These are phyloP conservation scores for Zaprionus camerounensis DNA, from an alignment of 1,140 invertebrate genomes.

Conservation along the genomic window DNA sequence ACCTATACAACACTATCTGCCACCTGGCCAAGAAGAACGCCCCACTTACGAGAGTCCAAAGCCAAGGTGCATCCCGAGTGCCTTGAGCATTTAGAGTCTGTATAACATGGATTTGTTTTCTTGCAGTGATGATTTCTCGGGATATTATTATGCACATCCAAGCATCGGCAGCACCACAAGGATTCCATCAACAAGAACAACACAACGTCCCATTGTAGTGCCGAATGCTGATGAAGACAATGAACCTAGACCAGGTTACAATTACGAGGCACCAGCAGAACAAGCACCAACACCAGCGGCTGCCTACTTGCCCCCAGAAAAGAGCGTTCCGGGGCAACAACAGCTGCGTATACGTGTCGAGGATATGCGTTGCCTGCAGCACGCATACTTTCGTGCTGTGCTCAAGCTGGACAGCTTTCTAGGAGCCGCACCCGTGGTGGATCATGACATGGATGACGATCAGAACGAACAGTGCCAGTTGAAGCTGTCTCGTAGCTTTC, in stretches of 20 bases:
- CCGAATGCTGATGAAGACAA: slow-evolving; percentile 58
- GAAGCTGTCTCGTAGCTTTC: slow-evolving; percentile 61
- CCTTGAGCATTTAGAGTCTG: background rate
- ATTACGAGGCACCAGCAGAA: slow-evolving; percentile 63
- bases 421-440: slow-evolving; percentile 64
- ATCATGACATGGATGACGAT: slow-evolving; percentile 61
- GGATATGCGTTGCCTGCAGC: slow-evolving; percentile 79
- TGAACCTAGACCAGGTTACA: slow-evolving; percentile 55
- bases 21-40: slow-evolving; percentile 58
- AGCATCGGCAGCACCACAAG: slow-evolving; percentile 38
- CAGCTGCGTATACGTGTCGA: slow-evolving; percentile 68
- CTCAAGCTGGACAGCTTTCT: slow-evolving; percentile 78
- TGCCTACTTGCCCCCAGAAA: slow-evolving; percentile 59
- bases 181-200: slow-evolving; percentile 29
- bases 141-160: slow-evolving; percentile 63
- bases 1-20: slow-evolving; percentile 71
- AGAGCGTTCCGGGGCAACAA: slow-evolving; percentile 29
- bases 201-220: slow-evolving; percentile 61
- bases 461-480: slow-evolving; percentile 67
- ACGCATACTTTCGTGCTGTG: slow-evolving; percentile 70
- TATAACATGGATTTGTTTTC: background rate
- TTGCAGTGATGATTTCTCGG: slow-evolving; percentile 47
- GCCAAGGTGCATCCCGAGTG: slow-evolving; percentile 44
- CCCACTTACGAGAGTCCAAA: slow-evolving; percentile 72
- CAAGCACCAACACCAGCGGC: slow-evolving; percentile 65